A percentile compares a stretch with the other conserved stretches of the same genome.
These are phyloP conservation scores for Boleophthalmus pectinirostris DNA, from an alignment of 2,113 vertebrate species.

Conservation along the genomic window DNA sequence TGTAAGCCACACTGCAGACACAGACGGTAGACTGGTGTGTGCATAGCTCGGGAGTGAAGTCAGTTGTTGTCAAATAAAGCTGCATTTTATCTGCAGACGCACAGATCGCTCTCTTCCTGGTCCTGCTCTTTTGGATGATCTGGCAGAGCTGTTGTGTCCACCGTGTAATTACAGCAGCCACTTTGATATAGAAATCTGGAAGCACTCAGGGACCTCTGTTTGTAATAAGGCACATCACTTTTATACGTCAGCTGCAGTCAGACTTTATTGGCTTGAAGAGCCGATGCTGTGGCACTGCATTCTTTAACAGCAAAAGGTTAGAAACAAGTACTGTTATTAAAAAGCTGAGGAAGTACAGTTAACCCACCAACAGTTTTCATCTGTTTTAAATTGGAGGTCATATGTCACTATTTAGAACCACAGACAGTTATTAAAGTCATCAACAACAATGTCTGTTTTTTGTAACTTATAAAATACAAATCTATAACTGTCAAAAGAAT, in stretches of 20 bases:
- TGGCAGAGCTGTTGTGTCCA: conserved; percentile 54
- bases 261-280: conserved; percentile 12
- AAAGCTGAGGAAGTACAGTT: neutral
- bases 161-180: conserved; percentile 52
- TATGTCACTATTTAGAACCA: no score
- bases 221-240: conserved; percentile 47
- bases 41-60: conserved; percentile 39
- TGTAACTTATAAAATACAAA: no score
- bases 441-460: no score
- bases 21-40: conserved; percentile 17
- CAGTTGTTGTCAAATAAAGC: conserved; percentile 57
- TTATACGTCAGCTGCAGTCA: conserved; percentile 43
- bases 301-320: conserved; percentile 12
- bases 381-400: no score
- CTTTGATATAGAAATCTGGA: conserved; percentile 59
- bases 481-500: no score
- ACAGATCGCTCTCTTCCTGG: conserved; percentile 26
- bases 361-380: neutral
- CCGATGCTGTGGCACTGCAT: conserved; percentile 30
- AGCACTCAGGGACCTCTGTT: conserved; percentile 52
- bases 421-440: no score
- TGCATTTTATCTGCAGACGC: conserved; percentile 45
- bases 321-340: conserved; percentile 7
- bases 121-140: conserved; percentile 34
- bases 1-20: conserved; percentile 8